Base-by-base conservation (phyloP, 2,797 vertebrate species). In the Chiropotes sagulatus region DNA sequence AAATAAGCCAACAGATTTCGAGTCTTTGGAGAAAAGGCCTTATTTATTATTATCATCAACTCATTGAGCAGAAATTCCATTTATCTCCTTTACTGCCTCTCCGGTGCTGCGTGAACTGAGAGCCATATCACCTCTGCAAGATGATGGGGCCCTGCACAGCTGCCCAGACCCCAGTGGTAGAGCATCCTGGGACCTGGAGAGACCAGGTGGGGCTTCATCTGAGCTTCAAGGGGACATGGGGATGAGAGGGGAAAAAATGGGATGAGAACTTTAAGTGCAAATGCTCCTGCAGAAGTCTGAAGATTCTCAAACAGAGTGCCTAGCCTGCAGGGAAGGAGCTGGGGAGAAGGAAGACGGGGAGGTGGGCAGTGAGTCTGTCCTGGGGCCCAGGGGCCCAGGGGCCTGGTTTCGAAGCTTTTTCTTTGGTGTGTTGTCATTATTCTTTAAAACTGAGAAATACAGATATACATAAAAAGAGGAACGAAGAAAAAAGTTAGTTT, bases 11-110 rank as follows among this genome's bases (percentile, higher is more conserved):
- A 90, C 57, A 85, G 95, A 88, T 90, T 88, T 95, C 73, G 75
- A 95, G 92, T 85, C 93, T 96, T 96, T 86, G 96, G 97, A 97
- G 93, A 72, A 86, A 97, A 96, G 88, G 54, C 41, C 79, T 92
- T 94, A 88, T 96, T 97, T 96, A 93, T 97, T 93, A 94, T 86
- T 81, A 88, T 94, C 84, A 95, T 83, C 91, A 93, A 95, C 46
- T 94, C 75, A 81, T 14, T 54, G 91, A 93, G 76, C 64, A 78
- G 98, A 95, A 86, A 92, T 95, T 92, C 88, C 28, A n/a, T 50
- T 89, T 95, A 54, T 79, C 75, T 30, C 50, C 36, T 88, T 73
- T 80, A 85, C 90, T 79, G 81, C 70, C 75, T 96, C 39, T 80
- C 44, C 7, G 14, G 44, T 52, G 73, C 48, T 85, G 46, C 9